Percentiles rank a stretch among this genome's conserved stretches.
Conservation (phyloP, 1,140 invertebrate genomes). For the Drepana arcuata region DNA sequence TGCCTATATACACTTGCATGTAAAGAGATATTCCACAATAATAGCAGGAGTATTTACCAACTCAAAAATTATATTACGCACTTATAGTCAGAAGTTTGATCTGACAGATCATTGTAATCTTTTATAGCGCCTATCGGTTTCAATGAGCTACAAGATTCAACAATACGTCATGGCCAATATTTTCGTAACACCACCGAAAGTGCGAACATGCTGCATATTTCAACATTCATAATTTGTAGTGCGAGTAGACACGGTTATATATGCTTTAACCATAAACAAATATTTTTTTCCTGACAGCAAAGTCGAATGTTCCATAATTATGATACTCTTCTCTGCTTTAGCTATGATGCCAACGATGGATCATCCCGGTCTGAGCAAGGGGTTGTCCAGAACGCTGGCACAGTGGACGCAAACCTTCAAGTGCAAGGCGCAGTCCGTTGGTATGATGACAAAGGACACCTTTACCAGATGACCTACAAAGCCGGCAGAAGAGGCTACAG, state of each 20-base stretch:
- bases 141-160: too few relatives aligned
- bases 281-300: constrained; percentile 18
- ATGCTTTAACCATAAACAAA: background rate
- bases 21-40: too few relatives aligned
- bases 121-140: too few relatives aligned
- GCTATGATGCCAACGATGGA: constrained; percentile 62
- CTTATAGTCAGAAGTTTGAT: too few relatives aligned
- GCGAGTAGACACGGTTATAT: background rate
- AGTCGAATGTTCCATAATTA: too few relatives aligned
- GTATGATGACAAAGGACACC: constrained; percentile 78
- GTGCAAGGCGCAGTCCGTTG: constrained; percentile 75
- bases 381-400: constrained; percentile 56
- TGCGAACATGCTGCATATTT: background rate
- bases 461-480: constrained; percentile 78
- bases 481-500: constrained; percentile 72
- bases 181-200: too few relatives aligned
- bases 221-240: background rate
- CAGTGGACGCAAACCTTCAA: constrained; percentile 73
- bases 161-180: too few relatives aligned
- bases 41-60: too few relatives aligned
- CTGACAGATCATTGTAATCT: too few relatives aligned
- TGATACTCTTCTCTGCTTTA: too few relatives aligned
- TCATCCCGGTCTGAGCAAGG: constrained; percentile 57
- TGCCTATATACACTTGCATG: too few relatives aligned
- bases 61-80: too few relatives aligned